Evolutionary conservation across 2,113 vertebrate species (phyloP).

Genomic region (Clarias gariepinus): DNA sequence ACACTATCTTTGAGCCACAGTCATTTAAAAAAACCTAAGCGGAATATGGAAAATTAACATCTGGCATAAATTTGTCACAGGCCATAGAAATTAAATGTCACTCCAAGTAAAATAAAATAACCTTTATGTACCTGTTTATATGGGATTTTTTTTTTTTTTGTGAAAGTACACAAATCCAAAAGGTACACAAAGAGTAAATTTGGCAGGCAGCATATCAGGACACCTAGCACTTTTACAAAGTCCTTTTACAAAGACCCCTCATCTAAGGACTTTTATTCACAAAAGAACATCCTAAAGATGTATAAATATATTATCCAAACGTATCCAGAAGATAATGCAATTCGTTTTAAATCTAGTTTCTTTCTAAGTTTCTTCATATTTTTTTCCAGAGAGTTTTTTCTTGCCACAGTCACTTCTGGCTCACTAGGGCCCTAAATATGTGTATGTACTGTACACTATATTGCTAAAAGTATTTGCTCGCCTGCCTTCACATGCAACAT

Average conservation of each 20-base stretch:
- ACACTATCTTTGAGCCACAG: not conserved
- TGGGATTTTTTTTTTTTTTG: no score
- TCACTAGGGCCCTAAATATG: no score
- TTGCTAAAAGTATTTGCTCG: no score
- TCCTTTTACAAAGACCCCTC: not conserved
- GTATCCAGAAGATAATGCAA: not conserved
- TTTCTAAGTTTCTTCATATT: not conserved
- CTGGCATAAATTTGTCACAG: conserved; percentile 1
- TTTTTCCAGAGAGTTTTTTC: not conserved
- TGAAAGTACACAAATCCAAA: not conserved
- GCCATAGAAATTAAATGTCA: not conserved
- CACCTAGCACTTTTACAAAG: not conserved
- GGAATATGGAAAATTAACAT: not conserved
- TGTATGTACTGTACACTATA: no score
- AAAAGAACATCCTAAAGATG: not conserved
- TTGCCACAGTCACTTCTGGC: no score
- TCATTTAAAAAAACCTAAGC: not conserved
- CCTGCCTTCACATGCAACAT: no score
- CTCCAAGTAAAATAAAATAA: conserved; percentile 6
- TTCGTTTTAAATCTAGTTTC: not conserved
- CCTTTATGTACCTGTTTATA: not conserved
- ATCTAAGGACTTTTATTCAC: not conserved
- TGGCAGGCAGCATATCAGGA: not conserved
- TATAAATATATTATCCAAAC: not conserved
- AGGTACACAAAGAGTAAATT: not conserved